Base-by-base conservation (phyloP, 2,797 vertebrate species). In the Acropternis orthonyx region DNA sequence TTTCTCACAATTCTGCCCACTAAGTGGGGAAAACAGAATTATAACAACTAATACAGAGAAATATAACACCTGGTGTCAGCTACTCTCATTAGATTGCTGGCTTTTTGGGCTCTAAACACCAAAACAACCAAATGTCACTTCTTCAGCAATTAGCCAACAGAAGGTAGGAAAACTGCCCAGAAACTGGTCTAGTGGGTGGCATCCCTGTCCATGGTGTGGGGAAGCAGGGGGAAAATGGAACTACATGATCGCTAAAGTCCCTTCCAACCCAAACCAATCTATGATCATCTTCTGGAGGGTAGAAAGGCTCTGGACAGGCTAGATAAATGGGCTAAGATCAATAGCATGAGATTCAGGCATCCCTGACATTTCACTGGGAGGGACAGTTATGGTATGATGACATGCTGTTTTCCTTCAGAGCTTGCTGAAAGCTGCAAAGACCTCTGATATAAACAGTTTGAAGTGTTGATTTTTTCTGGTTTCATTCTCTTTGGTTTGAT, bases 181-280 rank as follows among this genome's bases (percentile, higher is more conserved):
- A 71, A 26, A 32, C 6, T 7, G 17, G 51, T 8, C 3, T n/a
- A 58, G 28, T 6, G 17, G 14, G 51, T 39, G n/a, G 14, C 37
- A 52, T 34, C 12, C 8, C 30, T 41, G 26, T 23, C 39, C 0
- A 0, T 52, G 28, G 30, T 30, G 39, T 7, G 28, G 20, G 24
- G 24, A 63, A 56, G 4, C 2, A 22, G 37, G 17, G 28, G n/a
- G 0, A 1, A 15, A 15, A 23, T 62, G 32, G 41, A 75, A 55
- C 2, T 0, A 36, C 18, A 39, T 15, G 12, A 27, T 39, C 10
- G 9, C 46, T 77, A 52, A 77, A 15, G 44, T 52, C 37, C 21
- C 34, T 59, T 78, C 17, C 39, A 65, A 54, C 9, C 12, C 37
- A 65, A 72, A 52, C 18, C 30, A 39, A 46, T 7, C 12, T 59